Evolutionary conservation across 2,797 vertebrate genomes (phyloP).

Genomic region (Rhinichthys osculus): DNA sequence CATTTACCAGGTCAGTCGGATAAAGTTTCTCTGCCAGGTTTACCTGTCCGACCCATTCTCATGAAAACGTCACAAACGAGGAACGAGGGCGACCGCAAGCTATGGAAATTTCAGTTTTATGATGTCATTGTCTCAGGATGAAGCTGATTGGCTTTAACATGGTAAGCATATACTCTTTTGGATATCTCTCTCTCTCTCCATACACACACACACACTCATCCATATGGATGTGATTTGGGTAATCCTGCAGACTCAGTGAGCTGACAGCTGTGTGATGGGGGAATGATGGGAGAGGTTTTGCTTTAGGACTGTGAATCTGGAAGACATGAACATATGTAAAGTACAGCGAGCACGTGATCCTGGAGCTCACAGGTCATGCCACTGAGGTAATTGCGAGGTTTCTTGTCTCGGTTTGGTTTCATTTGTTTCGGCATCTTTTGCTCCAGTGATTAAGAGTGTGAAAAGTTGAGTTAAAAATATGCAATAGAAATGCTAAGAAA

Average conservation of each 20-base stretch:
- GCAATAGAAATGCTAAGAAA: slow-evolving; percentile 30
- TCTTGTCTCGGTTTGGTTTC: not conserved
- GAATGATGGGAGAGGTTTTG: slow-evolving; percentile 19
- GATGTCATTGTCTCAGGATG: slow-evolving; percentile 53
- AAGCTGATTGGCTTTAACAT: slow-evolving; percentile 66
- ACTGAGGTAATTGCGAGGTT: not conserved
- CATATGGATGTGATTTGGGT: slow-evolving; percentile 74
- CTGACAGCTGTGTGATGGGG: slow-evolving; percentile 67
- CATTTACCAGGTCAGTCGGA: slow-evolving; percentile 67
- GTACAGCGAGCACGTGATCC: slow-evolving; percentile 4
- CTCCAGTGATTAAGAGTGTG: not conserved
- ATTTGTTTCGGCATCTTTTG: not conserved
- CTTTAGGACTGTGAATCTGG: not conserved
- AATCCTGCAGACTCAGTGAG: slow-evolving; percentile 70
- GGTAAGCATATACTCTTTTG: slow-evolving; percentile 50
- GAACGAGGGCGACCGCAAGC: not conserved
- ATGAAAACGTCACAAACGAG: slow-evolving; percentile 47
- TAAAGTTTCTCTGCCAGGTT: slow-evolving; percentile 64
- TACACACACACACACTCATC: too few species aligned
- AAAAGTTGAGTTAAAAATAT: slow-evolving; percentile 10
- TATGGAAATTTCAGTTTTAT: slow-evolving; percentile 34
- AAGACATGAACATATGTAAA: slow-evolving; percentile 18
- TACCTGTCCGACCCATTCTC: slow-evolving; percentile 67
- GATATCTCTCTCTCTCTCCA: not conserved
- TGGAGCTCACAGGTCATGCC: not conserved